Evolutionary conservation across 1,140 invertebrate genomes (phyloP).

Genomic region (Adelges cooleyi): DNA sequence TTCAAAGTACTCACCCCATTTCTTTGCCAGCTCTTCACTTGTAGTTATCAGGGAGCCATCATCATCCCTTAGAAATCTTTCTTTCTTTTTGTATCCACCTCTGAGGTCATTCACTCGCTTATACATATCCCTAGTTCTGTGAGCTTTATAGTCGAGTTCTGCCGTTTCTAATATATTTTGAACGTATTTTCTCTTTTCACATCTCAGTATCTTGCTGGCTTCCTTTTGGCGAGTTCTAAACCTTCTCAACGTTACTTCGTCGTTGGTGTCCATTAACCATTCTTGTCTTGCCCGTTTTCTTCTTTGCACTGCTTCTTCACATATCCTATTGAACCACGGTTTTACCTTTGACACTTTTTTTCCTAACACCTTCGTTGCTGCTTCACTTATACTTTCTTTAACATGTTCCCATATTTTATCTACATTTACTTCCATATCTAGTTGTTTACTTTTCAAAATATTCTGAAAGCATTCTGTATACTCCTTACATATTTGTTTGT

Average conservation of each 20-base stretch:
- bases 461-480: neutral
- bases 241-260: neutral
- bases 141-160: neutral
- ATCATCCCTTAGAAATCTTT: neutral
- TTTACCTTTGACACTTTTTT: neutral
- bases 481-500: neutral
- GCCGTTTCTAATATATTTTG: neutral
- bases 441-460: constrained; percentile 1
- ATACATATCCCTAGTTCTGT: neutral
- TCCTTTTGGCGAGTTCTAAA: neutral
- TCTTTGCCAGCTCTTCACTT: neutral
- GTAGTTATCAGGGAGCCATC: neutral
- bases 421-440: neutral
- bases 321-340: neutral
- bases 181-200: neutral
- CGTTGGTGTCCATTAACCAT: neutral
- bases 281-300: neutral
- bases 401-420: neutral
- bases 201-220: neutral
- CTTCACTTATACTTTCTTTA: neutral
- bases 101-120: neutral
- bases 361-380: neutral
- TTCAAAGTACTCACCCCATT: neutral
- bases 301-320: neutral
- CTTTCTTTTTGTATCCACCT: neutral